Base-by-base conservation (phyloP, 1,140 invertebrate species). In the Tetramorium parvispinum region DNA sequence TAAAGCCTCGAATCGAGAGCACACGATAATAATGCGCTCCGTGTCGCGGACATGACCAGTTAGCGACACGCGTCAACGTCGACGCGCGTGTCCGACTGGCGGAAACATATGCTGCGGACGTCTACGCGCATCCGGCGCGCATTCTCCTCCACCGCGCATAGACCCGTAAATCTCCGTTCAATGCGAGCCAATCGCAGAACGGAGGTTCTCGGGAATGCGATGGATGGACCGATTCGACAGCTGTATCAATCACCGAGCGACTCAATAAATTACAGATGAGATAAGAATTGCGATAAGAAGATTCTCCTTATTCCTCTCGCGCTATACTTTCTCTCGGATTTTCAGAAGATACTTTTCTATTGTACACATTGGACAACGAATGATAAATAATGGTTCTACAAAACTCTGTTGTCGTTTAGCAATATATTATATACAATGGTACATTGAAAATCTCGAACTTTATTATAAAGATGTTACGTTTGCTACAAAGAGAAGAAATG, bases 41-140 rank as follows among this genome's bases (percentile, higher is more conserved):
- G 78, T 55, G 37, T 11, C 37, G 32, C 51, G 18, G 37, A 49
- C 65, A 6, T 21, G 10, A 13, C 63, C 37, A 51, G 77, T 43
- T 40, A 18, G 66, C 49, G 13, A 73, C 53, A 70, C 66, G 66
- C 79, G 77, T 82, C 51, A 21, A 21, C 78, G 79, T 71, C 51
- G 27, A 46, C 53, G 79, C 51, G 65, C 65, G 51, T 71, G 55
- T 71, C 49, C n/a, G 68, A 83, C 79, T 83, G 79, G 24, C 79
- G 66, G 79, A 82, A 82, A 57, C 66, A 37, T 55, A 73, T 73
- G 79, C 37, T 73, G 53, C 40, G 51, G 37, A 57, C 51, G 40
- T 82, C 51, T 68, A 71, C 79, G 79, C 79, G 27, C 79, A 59
- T 82, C 79, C 79, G 79, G 66, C 65, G 66, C 79, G 66, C 51